Conservation (phyloP, 2,113 vertebrate genomes). For the Fregata magnificens region DNA sequence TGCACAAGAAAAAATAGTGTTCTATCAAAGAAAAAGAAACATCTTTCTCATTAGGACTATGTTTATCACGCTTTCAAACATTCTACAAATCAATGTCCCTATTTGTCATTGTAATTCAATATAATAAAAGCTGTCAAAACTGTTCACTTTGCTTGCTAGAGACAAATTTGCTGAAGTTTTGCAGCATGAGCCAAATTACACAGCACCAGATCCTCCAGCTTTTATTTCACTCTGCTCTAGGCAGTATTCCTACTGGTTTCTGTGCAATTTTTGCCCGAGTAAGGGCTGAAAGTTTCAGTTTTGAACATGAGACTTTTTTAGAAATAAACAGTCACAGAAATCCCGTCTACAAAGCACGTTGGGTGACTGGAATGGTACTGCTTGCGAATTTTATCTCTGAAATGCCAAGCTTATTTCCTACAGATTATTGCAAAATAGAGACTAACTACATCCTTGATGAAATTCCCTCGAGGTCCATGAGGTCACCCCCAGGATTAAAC, state of each 20-base stretch:
- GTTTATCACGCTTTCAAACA: slow-evolving; percentile 52
- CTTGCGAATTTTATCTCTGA: slow-evolving; percentile 20
- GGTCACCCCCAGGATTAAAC: slow-evolving; percentile 27
- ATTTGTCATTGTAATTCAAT: slow-evolving; percentile 69
- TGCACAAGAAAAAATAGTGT: not conserved
- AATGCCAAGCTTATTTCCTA: slow-evolving; percentile 34
- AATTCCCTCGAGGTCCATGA: slow-evolving; percentile 13
- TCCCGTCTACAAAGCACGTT: not conserved
- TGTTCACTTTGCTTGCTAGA: not conserved
- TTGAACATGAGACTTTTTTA: slow-evolving; percentile 16
- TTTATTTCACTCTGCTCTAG: slow-evolving; percentile 25
- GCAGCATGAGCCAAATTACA: slow-evolving; percentile 17
- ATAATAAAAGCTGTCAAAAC: slow-evolving; percentile 59
- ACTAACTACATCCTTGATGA: slow-evolving; percentile 24
- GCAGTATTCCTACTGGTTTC: slow-evolving; percentile 4
- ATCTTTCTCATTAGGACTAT: slow-evolving; percentile 28
- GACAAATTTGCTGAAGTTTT: slow-evolving; percentile 8
- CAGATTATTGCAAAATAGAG: slow-evolving; percentile 33
- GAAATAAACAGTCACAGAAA: slow-evolving; percentile 22
- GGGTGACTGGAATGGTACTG: not conserved
- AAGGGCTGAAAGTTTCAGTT: slow-evolving; percentile 5
- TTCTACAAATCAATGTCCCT: slow-evolving; percentile 57
- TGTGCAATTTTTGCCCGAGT: not conserved
- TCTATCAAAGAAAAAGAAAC: slow-evolving; percentile 14
- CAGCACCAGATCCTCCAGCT: slow-evolving; percentile 31